Evolutionary conservation across 1,140 invertebrate genomes (phyloP).

Genomic region (Scylla paramamosain): DNA sequence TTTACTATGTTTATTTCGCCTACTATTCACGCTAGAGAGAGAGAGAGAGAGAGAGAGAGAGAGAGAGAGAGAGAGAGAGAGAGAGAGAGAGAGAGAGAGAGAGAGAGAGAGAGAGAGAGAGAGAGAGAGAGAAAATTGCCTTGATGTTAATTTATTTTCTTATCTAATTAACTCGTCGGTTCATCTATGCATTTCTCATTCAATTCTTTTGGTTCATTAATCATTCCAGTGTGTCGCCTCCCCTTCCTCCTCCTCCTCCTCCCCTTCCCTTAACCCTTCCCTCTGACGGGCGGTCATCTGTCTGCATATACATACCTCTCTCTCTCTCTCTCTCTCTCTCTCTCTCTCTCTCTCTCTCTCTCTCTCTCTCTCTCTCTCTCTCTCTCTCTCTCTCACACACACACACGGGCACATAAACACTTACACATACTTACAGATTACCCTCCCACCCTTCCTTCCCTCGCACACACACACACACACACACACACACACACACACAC

Average conservation of each 20-base stretch:
- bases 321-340: slow-evolving; percentile 37
- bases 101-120: slow-evolving; percentile 17
- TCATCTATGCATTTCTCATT: neutral
- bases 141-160: neutral
- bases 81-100: neutral
- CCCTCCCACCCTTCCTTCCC: neutral
- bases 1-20: too few species aligned
- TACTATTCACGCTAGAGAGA: too few species aligned
- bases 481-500: neutral
- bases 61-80: too few species aligned
- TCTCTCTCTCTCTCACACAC: neutral
- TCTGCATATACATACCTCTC: neutral
- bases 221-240: neutral
- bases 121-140: neutral
- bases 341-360: slow-evolving; percentile 37
- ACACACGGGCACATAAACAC: neutral
- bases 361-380: neutral
- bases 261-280: neutral
- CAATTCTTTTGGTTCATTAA: too few species aligned
- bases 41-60: too few species aligned
- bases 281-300: neutral
- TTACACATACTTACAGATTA: neutral
- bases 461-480: neutral
- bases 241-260: neutral
- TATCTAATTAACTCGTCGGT: neutral